Evolutionary conservation across 2,797 vertebrate genomes (phyloP).

Genomic region (Orestias chungarensis): DNA sequence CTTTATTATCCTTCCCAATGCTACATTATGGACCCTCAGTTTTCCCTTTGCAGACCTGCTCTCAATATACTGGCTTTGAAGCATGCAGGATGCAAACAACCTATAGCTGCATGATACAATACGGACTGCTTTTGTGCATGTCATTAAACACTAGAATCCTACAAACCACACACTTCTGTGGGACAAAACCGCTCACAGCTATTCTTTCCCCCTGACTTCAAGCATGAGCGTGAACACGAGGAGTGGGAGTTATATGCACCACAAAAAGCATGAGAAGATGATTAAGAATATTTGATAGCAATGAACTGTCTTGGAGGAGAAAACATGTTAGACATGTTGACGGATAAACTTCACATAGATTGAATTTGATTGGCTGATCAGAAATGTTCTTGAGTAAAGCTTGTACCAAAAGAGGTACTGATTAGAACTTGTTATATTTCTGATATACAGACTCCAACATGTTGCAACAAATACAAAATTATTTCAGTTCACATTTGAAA

Average conservation of each 20-base stretch:
- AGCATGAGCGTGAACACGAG: constrained; percentile 67
- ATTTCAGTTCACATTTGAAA: neutral
- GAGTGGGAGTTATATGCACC: constrained; percentile 57
- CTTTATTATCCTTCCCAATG: constrained; percentile 29
- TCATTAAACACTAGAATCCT: constrained; percentile 60
- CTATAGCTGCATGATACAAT: constrained; percentile 78
- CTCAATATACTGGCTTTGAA: constrained; percentile 86
- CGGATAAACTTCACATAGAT: constrained; percentile 35
- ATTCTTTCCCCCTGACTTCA: constrained; percentile 34
- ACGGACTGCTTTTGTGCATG: constrained; percentile 78
- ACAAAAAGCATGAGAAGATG: constrained; percentile 67
- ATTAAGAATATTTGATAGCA: constrained; percentile 49
- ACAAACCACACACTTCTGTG: constrained; percentile 52
- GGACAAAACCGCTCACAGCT: constrained; percentile 37
- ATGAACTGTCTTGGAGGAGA: constrained; percentile 76
- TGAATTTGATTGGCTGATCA: constrained; percentile 43
- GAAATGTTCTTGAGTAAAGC: constrained; percentile 41
- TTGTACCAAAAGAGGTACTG: neutral
- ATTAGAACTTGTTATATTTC: neutral
- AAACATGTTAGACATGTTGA: constrained; percentile 43
- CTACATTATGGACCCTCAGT: constrained; percentile 38
- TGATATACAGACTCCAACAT: no score
- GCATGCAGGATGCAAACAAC: constrained; percentile 82
- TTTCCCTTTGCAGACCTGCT: constrained; percentile 65
- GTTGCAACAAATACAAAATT: neutral